These are phyloP conservation scores for Gymnorhina tibicen DNA, from an alignment of 2,113 vertebrate genomes.

Conservation along the genomic window DNA sequence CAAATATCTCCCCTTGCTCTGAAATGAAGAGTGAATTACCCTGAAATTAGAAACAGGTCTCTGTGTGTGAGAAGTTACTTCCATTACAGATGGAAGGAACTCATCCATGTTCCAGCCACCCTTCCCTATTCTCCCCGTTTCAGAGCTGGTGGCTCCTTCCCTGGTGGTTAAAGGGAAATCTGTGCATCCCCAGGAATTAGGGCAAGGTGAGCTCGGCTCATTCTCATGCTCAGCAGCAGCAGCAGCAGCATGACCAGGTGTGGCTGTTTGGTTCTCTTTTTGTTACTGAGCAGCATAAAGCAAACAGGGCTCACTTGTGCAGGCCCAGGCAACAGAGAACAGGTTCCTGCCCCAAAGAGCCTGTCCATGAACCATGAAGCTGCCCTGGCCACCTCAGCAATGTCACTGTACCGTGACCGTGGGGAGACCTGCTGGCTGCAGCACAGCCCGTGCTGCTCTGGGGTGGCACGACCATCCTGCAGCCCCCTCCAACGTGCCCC, in stretches of 20 bases:
- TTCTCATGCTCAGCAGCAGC: neutral
- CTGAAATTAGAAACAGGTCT: neutral
- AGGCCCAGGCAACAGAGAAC: neutral
- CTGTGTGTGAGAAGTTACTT: neutral
- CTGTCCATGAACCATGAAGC: neutral
- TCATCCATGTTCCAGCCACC: neutral
- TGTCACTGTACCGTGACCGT: fast-evolving
- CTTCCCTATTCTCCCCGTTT: neutral
- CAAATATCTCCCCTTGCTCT: neutral
- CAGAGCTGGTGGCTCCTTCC: neutral
- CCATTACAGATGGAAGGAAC: neutral
- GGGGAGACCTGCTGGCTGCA: neutral
- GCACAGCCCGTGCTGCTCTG: neutral
- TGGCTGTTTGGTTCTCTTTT: neutral
- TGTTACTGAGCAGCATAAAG: neutral
- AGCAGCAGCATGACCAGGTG: neutral
- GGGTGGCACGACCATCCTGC: neutral
- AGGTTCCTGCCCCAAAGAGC: neutral
- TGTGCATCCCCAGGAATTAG: neutral
- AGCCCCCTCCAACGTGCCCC: neutral
- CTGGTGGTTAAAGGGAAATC: neutral
- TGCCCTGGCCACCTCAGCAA: neutral
- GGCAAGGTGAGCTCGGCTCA: neutral
- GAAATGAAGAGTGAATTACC: neutral
- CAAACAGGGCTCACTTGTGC: neutral